Evolutionary conservation across 2,113 vertebrate genomes (phyloP), one percentile per base, ranked within the genome.

Genomic region (Cromileptes altivelis): DNA sequence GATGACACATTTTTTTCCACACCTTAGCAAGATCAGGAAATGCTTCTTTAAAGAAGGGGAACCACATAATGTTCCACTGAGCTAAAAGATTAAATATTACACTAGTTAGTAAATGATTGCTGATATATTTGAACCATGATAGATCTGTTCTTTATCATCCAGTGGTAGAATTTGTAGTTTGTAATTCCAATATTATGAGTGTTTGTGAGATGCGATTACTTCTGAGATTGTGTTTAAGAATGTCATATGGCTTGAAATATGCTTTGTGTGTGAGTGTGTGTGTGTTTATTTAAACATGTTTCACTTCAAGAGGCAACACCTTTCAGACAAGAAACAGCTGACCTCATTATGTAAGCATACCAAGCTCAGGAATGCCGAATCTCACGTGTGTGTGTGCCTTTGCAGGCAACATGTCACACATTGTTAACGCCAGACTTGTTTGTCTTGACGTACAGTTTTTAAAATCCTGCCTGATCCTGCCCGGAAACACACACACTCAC

Each of bases 401-500:
- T 72, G 30, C 11, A 11, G 25, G 57, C 42, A 67, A 63, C 75
- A 70, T 33, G 60, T 85, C 47, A 25, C 47, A 50, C 74, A 60
- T 50, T 50, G 57, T 88, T 69, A 70, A 69, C 64, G 55, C 57
- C 64, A 75, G 88, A 89, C 91, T 85, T 70, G 90, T 92, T 91
- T 86, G 84, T 88, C 88, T 76, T 77, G 92, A 86, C 45, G 25
- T 69, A 75, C 81, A 68, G 81, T 83, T 14, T 33, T 57, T 85
- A 81, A 87, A 77, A 89, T 90, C 86, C 75, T 89, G 89, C 78
- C 89, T 80, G 68, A 84, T 89, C 89, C 73, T 92, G 91, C 89
- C 81, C 56, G 57, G 37, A 81, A 45, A 79, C 18, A 40, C 50
- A 56, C 45, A 62, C 55, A 50, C 23, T 40, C 58, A 73, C 42